Conservation (phyloP, 2,888 invertebrate species). For the Drosophila nr. perissopoda region DNA sequence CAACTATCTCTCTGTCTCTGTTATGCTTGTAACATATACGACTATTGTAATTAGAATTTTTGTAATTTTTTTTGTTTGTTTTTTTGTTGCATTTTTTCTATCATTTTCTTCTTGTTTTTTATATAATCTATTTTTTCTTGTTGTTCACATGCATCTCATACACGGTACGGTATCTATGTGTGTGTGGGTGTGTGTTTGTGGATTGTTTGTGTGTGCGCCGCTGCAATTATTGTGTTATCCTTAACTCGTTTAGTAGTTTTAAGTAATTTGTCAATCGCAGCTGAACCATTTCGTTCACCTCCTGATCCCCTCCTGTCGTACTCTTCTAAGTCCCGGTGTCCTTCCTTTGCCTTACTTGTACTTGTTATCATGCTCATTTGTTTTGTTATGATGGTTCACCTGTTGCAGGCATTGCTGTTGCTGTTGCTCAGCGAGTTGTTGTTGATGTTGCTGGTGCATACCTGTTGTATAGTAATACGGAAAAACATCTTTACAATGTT, state of each 20-base stretch:
- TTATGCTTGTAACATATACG: slow-evolving; percentile 44
- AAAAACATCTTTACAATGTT: slow-evolving; percentile 81
- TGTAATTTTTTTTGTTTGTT: slow-evolving; percentile 18
- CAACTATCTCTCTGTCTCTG: slow-evolving; percentile 30
- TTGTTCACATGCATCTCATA: slow-evolving; percentile 35
- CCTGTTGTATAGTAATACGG: slow-evolving; percentile 73
- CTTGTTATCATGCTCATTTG: slow-evolving; percentile 54
- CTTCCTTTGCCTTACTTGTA: slow-evolving; percentile 47
- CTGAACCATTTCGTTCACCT: slow-evolving; percentile 23
- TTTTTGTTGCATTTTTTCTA: slow-evolving; percentile 24
- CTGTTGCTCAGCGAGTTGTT: slow-evolving; percentile 48
- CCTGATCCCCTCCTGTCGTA: slow-evolving; percentile 45
- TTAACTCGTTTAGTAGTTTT: slow-evolving; percentile 49
- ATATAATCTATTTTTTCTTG: slow-evolving; percentile 47
- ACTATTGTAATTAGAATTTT: slow-evolving; percentile 66
- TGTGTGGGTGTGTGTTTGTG: slow-evolving; percentile 9
- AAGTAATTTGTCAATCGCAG: slow-evolving; percentile 60
- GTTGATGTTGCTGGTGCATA: slow-evolving; percentile 59
- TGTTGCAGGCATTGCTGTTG: slow-evolving; percentile 50
- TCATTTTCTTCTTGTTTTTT: slow-evolving; percentile 20
- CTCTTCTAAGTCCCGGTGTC: slow-evolving; percentile 14
- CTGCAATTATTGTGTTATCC: slow-evolving; percentile 39
- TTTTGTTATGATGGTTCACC: slow-evolving; percentile 38
- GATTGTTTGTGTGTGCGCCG: slow-evolving; percentile 42
- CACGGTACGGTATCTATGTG: slow-evolving; percentile 31